Evolutionary conservation across 2,888 invertebrate species (phyloP).

Genomic region (Odontocerum albicorne): DNA sequence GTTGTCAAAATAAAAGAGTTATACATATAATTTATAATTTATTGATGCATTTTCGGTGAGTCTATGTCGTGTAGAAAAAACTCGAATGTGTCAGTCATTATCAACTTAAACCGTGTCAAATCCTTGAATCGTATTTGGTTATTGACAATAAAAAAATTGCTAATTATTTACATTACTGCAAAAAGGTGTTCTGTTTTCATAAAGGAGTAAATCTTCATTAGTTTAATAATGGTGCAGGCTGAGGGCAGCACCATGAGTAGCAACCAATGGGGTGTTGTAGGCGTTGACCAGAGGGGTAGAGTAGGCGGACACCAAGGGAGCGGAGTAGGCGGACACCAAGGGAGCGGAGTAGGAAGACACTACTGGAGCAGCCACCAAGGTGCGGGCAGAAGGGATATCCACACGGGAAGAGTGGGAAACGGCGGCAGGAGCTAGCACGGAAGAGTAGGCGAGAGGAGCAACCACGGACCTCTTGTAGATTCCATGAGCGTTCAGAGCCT

Average conservation of each 20-base stretch:
- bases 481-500: conserved; percentile 48
- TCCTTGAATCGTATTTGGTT: no score
- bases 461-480: conserved; percentile 30
- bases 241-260: conserved; percentile 2
- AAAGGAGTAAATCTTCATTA: no score
- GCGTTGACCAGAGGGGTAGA: conserved; percentile 40
- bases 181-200: no score
- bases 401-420: conserved; percentile 46
- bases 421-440: conserved; percentile 40
- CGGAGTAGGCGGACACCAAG: conserved; percentile 26
- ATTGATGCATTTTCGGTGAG: no score
- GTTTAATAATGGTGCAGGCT: no score
- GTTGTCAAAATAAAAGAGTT: no score
- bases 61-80: no score
- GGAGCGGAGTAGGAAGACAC: conserved; percentile 37
- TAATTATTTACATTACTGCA: no score
- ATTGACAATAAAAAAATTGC: no score
- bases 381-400: conserved; percentile 41
- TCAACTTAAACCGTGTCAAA: no score
- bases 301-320: conserved; percentile 39
- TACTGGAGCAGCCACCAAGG: conserved; percentile 42
- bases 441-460: conserved; percentile 6
- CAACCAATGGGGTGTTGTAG: conserved; percentile 40
- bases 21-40: no score
- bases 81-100: no score